Evolutionary conservation across 1,140 invertebrate species (phyloP).

Genomic region (Neoseiulus cucumeris): DNA sequence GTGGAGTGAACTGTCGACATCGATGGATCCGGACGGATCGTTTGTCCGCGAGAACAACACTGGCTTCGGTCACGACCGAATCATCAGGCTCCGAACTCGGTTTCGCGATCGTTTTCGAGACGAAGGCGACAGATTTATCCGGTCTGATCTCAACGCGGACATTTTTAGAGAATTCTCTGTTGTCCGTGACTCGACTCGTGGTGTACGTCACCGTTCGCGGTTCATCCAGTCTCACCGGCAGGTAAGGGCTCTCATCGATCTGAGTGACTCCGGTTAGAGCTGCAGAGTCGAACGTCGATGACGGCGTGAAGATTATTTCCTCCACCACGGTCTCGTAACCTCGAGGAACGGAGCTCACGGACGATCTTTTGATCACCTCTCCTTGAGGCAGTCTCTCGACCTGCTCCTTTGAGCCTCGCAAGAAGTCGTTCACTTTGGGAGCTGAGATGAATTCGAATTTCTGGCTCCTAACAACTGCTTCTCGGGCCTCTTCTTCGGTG

Average conservation of each 20-base stretch:
- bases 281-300: not conserved
- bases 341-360: not conserved
- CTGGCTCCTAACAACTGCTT: not conserved
- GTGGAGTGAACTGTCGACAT: no score
- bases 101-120: not conserved
- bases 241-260: not conserved
- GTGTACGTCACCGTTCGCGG: not conserved
- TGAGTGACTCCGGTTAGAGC: not conserved
- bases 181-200: not conserved
- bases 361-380: not conserved
- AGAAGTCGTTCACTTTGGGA: not conserved
- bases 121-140: not conserved
- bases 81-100: not conserved
- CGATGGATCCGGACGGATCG: no score
- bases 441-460: not conserved
- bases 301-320: not conserved
- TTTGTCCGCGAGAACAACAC: not conserved
- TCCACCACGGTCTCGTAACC: not conserved
- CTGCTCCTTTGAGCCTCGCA: not conserved
- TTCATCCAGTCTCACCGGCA: conserved; percentile 2
- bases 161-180: not conserved
- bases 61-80: not conserved
- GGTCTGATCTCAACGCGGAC: not conserved
- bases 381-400: not conserved
- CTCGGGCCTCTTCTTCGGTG: not conserved